A percentile compares a stretch with the other conserved stretches of the same genome.
Conservation (phyloP, 2,113 vertebrate genomes). For the Centrocercus urophasianus region DNA sequence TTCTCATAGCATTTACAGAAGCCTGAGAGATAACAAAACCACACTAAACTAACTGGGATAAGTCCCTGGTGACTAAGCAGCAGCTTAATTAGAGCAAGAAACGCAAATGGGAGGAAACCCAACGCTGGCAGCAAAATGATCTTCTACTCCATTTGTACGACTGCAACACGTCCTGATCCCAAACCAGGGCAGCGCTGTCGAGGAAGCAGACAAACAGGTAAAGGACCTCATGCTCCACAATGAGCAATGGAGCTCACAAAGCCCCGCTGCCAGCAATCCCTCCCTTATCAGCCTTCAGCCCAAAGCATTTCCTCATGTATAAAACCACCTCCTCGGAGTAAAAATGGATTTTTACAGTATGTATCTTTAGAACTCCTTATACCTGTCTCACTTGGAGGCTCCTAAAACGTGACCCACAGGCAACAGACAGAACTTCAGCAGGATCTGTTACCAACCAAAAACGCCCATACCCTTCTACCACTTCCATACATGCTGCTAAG, state of each 20-base stretch:
- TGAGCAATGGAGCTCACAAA: rapidly evolving
- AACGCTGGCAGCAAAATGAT: rapidly evolving
- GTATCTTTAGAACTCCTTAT: background rate
- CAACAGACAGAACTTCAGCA: background rate
- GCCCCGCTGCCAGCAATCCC: background rate
- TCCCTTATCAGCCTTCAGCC: background rate
- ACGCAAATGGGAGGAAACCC: background rate
- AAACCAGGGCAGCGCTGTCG: rapidly evolving
- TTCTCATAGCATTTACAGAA: background rate
- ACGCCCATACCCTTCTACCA: rapidly evolving
- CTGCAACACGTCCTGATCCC: background rate
- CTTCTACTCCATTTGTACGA: background rate
- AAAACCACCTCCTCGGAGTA: background rate
- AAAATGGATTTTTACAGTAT: background rate
- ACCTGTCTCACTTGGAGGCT: background rate
- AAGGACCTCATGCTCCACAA: rapidly evolving
- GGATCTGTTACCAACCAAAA: background rate
- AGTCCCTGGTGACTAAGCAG: background rate
- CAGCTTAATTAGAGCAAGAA: background rate
- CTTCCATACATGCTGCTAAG: no score
- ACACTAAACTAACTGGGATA: background rate
- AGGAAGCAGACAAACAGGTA: background rate
- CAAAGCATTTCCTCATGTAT: background rate
- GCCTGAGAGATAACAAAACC: background rate
- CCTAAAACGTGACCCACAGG: background rate